Conservation (phyloP, 2,113 vertebrate genomes). For the Ibidorhyncha struthersii region DNA sequence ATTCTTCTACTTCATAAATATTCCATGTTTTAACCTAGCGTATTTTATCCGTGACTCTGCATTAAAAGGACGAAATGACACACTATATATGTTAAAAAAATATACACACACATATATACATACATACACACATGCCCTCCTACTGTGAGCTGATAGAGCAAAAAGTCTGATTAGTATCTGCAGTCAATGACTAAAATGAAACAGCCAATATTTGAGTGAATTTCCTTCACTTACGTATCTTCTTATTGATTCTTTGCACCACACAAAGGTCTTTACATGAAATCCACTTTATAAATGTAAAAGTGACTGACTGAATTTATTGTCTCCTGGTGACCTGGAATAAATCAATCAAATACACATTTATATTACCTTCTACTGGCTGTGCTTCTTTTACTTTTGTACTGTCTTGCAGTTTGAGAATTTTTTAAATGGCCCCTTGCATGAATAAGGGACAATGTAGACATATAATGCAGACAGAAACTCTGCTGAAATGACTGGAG, state of each 20-base stretch:
- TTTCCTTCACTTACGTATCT: not conserved
- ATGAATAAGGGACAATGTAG: not conserved
- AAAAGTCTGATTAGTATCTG: not conserved
- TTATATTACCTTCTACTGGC: not conserved
- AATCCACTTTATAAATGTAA: not conserved
- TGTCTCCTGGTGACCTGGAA: not conserved
- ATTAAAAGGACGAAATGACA: not conserved
- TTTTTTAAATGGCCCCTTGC: not conserved
- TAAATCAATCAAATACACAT: conserved; percentile 34
- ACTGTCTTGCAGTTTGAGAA: not conserved
- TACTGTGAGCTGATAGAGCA: not conserved
- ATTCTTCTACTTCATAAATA: conserved; percentile 29
- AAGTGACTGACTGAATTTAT: not conserved
- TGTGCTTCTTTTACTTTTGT: not conserved
- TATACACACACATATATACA: accelerated
- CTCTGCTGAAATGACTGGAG: not conserved
- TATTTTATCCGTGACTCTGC: conserved; percentile 34
- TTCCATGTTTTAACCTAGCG: conserved; percentile 3
- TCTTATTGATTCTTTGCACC: not conserved
- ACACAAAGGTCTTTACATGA: not conserved
- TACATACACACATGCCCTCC: not conserved
- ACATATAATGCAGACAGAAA: not conserved
- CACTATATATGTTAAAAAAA: not conserved
- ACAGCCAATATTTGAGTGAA: not conserved
- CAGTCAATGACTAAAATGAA: not conserved